Evolutionary conservation across 23 tunicate genomes (phyloP).

Genomic region (Clavelina lepadiformis): DNA sequence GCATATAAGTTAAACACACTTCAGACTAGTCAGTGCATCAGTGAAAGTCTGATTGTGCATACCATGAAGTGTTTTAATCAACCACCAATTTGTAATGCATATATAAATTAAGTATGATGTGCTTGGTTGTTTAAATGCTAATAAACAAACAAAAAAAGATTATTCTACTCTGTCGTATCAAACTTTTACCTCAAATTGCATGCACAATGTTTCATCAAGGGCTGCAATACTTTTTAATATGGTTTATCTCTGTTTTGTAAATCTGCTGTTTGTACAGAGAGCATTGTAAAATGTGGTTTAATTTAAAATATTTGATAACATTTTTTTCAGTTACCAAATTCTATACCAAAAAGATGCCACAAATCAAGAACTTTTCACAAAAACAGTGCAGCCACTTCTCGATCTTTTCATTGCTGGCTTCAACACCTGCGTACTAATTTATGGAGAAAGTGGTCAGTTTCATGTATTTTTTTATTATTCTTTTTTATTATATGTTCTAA

Average conservation of each 20-base stretch:
- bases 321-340: conserved; percentile 69
- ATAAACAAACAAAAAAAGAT: too few relatives aligned
- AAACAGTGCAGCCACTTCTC: conserved; percentile 88
- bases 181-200: too few relatives aligned
- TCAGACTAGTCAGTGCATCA: too few relatives aligned
- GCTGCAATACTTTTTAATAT: neutral
- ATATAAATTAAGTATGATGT: too few relatives aligned
- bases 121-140: too few relatives aligned
- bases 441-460: conserved; percentile 91
- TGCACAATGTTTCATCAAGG: neutral
- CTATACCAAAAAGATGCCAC: conserved; percentile 73
- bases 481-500: neutral
- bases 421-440: conserved; percentile 80
- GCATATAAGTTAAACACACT: too few relatives aligned
- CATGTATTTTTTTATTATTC: neutral
- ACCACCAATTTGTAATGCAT: too few relatives aligned
- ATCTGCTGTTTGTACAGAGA: neutral
- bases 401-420: conserved; percentile 94
- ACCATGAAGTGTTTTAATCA: too few relatives aligned
- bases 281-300: neutral
- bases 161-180: neutral
- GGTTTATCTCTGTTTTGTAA: neutral
- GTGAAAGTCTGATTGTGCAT: too few relatives aligned
- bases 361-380: conserved; percentile 70
- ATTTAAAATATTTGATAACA: neutral